phyloP scores from a whole-genome alignment of 2,113 vertebrate species.

The Albula goreensis region DNA sequence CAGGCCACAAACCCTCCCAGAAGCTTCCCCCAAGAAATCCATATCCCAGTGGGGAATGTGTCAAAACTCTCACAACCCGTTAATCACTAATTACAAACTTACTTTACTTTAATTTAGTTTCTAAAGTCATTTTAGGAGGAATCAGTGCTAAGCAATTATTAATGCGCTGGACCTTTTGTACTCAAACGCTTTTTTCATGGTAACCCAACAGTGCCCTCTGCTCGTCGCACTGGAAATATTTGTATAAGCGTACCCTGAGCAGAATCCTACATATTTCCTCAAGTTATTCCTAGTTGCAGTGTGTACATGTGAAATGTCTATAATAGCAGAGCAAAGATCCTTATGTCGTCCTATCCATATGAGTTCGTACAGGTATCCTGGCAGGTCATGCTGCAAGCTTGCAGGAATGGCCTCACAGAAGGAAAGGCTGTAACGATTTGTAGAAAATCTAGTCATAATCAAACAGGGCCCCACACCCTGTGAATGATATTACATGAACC shows the following conservation, averaged over 20 bases:
- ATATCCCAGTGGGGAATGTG: slow-evolving; percentile 8
- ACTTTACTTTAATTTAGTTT: not conserved
- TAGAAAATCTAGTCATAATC: not conserved
- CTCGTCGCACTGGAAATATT: not conserved
- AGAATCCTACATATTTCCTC: not conserved
- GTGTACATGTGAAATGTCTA: not conserved
- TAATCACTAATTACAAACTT: slow-evolving; percentile 10
- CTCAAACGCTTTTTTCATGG: not conserved
- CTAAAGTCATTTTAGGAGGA: not conserved
- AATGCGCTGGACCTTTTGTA: not conserved
- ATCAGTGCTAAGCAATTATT: slow-evolving; percentile 2
- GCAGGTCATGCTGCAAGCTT: not conserved
- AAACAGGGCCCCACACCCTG: not conserved
- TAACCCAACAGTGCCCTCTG: not conserved
- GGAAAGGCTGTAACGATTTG: not conserved
- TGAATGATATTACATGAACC: not conserved
- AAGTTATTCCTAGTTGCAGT: not conserved
- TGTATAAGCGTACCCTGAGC: not conserved
- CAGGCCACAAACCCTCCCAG: not conserved
- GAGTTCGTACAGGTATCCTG: not conserved
- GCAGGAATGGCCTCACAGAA: not conserved
- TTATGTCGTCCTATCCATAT: not conserved
- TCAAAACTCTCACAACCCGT: not conserved
- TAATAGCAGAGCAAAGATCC: not conserved
- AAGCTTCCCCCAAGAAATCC: slow-evolving; percentile 3